These are phyloP conservation scores for Aspidapion aeneum DNA, from an alignment of 2,888 invertebrate genomes.

Conservation along the genomic window DNA sequence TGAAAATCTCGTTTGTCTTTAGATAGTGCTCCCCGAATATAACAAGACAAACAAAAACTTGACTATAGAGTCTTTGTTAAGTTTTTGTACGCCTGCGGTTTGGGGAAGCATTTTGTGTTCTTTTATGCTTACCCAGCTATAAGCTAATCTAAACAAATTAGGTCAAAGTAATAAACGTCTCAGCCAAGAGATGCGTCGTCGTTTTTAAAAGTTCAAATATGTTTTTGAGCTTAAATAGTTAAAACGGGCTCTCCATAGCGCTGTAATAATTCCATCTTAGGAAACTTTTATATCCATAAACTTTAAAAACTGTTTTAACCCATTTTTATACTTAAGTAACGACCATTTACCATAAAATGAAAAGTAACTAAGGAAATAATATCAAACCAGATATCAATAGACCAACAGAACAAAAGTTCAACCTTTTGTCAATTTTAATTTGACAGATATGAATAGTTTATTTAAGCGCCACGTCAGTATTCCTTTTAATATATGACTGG, in stretches of 20 bases:
- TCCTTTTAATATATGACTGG: no score
- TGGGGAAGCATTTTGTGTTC: background rate
- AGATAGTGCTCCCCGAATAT: background rate
- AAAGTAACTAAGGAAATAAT: no score
- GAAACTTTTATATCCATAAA: background rate
- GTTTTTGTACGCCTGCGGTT: background rate
- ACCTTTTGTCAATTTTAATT: no score
- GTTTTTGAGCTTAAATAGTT: background rate
- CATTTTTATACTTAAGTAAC: background rate
- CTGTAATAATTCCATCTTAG: background rate
- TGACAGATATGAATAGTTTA: no score
- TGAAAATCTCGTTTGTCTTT: background rate
- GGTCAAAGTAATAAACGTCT: conserved; percentile 3
- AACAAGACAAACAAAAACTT: conserved; percentile 2
- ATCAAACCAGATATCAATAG: no score
- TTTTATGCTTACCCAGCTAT: conserved; percentile 2
- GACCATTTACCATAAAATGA: no score
- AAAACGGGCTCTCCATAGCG: background rate
- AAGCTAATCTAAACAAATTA: conserved; percentile 1
- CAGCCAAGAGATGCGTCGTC: background rate
- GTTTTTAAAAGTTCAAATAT: background rate
- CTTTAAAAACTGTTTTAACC: background rate
- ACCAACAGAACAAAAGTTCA: no score
- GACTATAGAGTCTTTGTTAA: background rate
- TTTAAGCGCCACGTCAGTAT: no score